Percentiles rank a stretch among this genome's conserved stretches.
Conservation (phyloP, 1,140 invertebrate species). For the Anthonomus grandis region DNA sequence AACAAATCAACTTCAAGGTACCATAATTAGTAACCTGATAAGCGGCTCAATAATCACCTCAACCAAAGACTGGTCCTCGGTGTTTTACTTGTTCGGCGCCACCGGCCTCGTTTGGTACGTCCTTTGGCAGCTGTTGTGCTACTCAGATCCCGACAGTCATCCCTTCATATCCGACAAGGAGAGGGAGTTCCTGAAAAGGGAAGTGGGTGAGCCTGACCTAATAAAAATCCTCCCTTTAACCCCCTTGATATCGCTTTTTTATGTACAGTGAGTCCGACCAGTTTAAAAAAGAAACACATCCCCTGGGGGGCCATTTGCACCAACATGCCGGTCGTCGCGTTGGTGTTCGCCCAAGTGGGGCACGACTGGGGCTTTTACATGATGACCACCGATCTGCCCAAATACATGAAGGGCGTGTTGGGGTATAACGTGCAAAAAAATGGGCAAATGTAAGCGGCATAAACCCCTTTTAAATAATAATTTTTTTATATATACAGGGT, state of each 20-base stretch:
- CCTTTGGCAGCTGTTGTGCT: conserved; percentile 65
- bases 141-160: conserved; percentile 74
- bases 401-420: too few relatives aligned
- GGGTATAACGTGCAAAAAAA: conserved; percentile 76
- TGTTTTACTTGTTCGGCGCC: conserved; percentile 81
- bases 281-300: conserved; percentile 31
- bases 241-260: neutral
- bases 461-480: neutral
- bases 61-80: conserved; percentile 67
- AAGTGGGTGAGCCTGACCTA: conserved; percentile 59
- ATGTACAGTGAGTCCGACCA: conserved; percentile 23
- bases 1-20: conserved; percentile 44
- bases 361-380: too few relatives aligned
- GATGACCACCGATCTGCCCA: too few relatives aligned
- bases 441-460: conserved; percentile 53
- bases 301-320: conserved; percentile 72
- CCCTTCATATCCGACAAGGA: conserved; percentile 80
- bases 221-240: too few relatives aligned
- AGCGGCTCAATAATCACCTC: conserved; percentile 67
- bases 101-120: conserved; percentile 70
- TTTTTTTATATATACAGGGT: too few relatives aligned
- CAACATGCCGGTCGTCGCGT: conserved; percentile 71
- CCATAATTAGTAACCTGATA: conserved; percentile 70
- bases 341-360: too few relatives aligned
- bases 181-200: conserved; percentile 66